Conservation (phyloP, 2,113 vertebrate species). For the Bos taurus region DNA sequence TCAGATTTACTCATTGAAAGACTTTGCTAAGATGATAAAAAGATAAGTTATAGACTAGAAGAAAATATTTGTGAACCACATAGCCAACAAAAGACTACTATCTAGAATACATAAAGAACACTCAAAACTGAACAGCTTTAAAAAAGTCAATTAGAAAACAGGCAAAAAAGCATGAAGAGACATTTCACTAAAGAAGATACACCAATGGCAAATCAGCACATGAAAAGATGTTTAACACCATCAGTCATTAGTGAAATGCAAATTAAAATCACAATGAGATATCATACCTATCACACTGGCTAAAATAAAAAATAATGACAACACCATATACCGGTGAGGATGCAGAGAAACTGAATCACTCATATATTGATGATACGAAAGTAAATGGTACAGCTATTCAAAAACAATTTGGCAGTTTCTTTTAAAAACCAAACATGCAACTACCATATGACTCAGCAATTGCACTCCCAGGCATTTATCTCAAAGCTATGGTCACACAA, state of each 20-base stretch:
- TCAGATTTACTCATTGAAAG: background rate
- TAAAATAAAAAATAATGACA: background rate
- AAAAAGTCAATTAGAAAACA: background rate
- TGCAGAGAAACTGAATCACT: background rate
- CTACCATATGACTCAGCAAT: background rate
- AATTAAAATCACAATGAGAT: conserved; percentile 10
- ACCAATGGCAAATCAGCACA: background rate
- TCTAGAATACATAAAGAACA: background rate
- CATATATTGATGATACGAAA: background rate
- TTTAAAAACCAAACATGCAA: background rate
- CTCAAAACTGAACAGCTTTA: background rate
- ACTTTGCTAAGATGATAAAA: background rate
- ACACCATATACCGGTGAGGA: background rate
- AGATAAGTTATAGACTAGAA: background rate
- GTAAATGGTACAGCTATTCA: background rate
- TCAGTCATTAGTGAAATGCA: background rate
- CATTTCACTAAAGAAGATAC: background rate
- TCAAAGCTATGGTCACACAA: background rate
- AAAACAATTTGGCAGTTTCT: background rate
- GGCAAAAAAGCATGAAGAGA: background rate
- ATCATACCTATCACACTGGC: background rate
- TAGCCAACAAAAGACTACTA: background rate
- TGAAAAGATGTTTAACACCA: background rate
- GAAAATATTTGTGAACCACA: background rate
- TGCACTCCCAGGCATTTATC: background rate